Evolutionary conservation across 1,140 invertebrate genomes (phyloP), one percentile per base, ranked within the genome.

Genomic region (Drosophila pseudoobscura): DNA sequence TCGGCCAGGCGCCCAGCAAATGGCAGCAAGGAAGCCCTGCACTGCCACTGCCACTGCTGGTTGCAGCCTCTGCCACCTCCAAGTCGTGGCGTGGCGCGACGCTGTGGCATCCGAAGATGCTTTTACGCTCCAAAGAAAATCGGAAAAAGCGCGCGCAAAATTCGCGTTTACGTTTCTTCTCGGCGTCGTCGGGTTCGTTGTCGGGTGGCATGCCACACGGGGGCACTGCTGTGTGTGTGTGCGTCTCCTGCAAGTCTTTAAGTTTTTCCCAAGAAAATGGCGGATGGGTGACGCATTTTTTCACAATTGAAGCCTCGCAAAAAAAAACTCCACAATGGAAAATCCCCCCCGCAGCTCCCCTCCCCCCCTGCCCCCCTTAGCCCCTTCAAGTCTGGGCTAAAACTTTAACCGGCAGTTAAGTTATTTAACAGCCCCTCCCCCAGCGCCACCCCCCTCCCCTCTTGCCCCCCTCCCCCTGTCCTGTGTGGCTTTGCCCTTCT

Each of bases 81-180:
- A 80, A 70, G 76, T 71, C 60, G 17, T 17, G 17, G 17, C 17
- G 17, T 17, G 17, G 15, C 15, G 15, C 15, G 15, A 15, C 15
- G 15, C 15, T 15, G 17, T 17, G 17, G 17, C 17, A 17, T 17
- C 55, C 80, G 80, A 85, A 85, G 80, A 85, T 82, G 80, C 35
- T 39, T 39, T 39, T 39, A 3, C 35, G 35, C 65, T 78, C 69
- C 72, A 69, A 72, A 76, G 70, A 75, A 61, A 22, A 65, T 26
- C 24, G 24, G 51, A 71, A 82, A 80, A 87, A 87, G 75, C 75
- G 83, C 82, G 75, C 83, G 83, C 78, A 78, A 87, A 87, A 71
- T 88, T 87, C 75, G 74, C 82, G 82, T 57, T 8, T 31, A 31
- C 31, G 3, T 31, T 26, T 26, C 24, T 45, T 54, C 7, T 31